Conservation (phyloP, 2,888 invertebrate genomes). For the Tenthredo notha region DNA sequence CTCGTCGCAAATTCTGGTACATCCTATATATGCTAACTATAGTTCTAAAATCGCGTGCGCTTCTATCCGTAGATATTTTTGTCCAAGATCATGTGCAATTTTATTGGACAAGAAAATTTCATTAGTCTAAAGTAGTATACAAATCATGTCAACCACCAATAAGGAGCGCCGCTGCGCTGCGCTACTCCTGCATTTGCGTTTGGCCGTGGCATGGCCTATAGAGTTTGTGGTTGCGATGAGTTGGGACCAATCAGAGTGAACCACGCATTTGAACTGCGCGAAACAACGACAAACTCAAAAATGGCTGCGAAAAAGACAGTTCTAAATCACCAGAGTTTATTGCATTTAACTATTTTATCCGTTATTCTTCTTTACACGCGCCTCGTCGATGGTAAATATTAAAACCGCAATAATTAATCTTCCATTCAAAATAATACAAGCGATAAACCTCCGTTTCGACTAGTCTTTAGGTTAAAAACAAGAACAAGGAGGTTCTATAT, state of each 20-base stretch:
- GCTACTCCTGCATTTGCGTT: too few species aligned
- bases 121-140: too few species aligned
- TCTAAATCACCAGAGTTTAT: neutral
- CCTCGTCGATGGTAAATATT: constrained; percentile 20
- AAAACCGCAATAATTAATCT: neutral
- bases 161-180: too few species aligned
- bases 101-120: too few species aligned
- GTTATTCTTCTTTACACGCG: constrained; percentile 18
- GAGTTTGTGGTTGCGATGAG: too few species aligned
- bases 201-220: too few species aligned
- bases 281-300: neutral
- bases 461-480: neutral
- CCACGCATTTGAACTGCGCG: constrained; percentile 37
- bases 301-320: constrained; percentile 16
- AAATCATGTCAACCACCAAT: too few species aligned
- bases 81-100: too few species aligned
- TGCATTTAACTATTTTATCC: constrained; percentile 15
- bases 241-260: neutral
- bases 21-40: too few species aligned
- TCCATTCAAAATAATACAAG: neutral
- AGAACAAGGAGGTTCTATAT: neutral
- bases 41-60: too few species aligned
- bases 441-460: neutral
- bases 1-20: too few species aligned
- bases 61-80: too few species aligned